phyloP scores from a whole-genome alignment of 1,140 invertebrate genomes.

The Neuroterus valhalla region DNA sequence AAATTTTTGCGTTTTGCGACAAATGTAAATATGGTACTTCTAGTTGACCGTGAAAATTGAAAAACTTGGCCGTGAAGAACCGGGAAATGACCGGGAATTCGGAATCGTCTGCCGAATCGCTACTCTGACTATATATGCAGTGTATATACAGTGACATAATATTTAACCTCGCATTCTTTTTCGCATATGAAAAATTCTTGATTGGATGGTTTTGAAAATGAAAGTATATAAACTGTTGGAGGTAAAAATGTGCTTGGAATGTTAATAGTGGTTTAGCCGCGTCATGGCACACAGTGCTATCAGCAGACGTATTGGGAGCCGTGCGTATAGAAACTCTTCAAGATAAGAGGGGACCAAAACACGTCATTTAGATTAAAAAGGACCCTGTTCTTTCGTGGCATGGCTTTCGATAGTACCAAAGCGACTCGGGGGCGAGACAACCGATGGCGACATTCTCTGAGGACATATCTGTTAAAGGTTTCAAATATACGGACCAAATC shows the following conservation, averaged over 20 bases:
- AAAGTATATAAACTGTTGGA: conserved; percentile 10
- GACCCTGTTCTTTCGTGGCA: conserved; percentile 46
- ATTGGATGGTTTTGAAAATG: conserved; percentile 20
- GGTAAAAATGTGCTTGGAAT: conserved; percentile 52
- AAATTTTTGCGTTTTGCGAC: too few relatives aligned
- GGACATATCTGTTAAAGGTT: conserved; percentile 33
- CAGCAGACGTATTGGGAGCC: conserved; percentile 53
- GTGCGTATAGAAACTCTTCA: conserved; percentile 52
- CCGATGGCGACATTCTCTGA: conserved; percentile 33
- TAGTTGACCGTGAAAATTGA: too few relatives aligned
- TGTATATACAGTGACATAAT: neutral
- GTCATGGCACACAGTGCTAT: conserved; percentile 45
- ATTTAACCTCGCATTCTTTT: neutral
- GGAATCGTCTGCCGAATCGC: too few relatives aligned
- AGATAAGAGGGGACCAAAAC: conserved; percentile 65
- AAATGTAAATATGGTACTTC: too few relatives aligned
- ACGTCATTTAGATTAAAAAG: conserved; percentile 69
- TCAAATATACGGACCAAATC: conserved; percentile 22
- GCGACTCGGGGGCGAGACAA: conserved; percentile 37
- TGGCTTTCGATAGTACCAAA: conserved; percentile 32
- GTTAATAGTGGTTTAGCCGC: conserved; percentile 58
- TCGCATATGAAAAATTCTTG: neutral
- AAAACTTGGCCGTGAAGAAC: too few relatives aligned
- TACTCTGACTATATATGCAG: too few relatives aligned
- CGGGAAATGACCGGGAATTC: too few relatives aligned